Conservation (phyloP, 2,888 invertebrate species). For the Plagiodera versicolora region DNA sequence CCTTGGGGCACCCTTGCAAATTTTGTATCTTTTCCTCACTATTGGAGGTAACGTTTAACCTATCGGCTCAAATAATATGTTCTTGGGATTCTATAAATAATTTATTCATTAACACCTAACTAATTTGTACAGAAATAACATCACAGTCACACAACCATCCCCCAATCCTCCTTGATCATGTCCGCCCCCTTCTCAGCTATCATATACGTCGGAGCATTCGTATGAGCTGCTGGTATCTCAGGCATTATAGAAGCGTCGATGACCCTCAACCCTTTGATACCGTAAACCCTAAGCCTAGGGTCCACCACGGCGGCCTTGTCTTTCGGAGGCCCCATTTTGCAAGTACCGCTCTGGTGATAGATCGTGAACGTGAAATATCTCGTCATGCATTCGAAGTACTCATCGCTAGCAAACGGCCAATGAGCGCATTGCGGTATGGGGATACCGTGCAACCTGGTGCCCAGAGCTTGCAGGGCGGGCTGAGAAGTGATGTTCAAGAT, state of each 20-base stretch:
- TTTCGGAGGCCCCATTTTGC: slow-evolving; percentile 64
- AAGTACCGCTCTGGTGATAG: slow-evolving; percentile 69
- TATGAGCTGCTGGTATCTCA: slow-evolving; percentile 73
- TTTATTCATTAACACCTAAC: background rate
- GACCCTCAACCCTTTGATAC: slow-evolving; percentile 68
- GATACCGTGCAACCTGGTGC: slow-evolving; percentile 62
- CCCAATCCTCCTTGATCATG: slow-evolving; percentile 65
- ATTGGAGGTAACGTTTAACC: too few relatives aligned
- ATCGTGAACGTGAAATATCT: slow-evolving; percentile 70
- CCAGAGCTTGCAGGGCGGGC: slow-evolving; percentile 61
- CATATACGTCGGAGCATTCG: slow-evolving; percentile 78
- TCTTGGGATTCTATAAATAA: slow-evolving; percentile 8
- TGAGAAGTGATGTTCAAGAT: slow-evolving; percentile 62
- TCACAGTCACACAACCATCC: slow-evolving; percentile 31
- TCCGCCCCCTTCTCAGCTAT: slow-evolving; percentile 80
- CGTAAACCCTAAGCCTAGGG: slow-evolving; percentile 64
- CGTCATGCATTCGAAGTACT: slow-evolving; percentile 70
- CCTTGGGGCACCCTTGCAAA: too few relatives aligned
- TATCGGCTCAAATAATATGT: too few relatives aligned
- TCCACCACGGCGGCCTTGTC: slow-evolving; percentile 68
- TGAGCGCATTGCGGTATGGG: slow-evolving; percentile 65
- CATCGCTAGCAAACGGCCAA: slow-evolving; percentile 64
- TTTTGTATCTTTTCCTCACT: too few relatives aligned
- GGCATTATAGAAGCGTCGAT: slow-evolving; percentile 83
- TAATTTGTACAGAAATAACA: slow-evolving; percentile 1